Conservation (phyloP, 1,140 invertebrate genomes). For the Bombyx mandarina region DNA sequence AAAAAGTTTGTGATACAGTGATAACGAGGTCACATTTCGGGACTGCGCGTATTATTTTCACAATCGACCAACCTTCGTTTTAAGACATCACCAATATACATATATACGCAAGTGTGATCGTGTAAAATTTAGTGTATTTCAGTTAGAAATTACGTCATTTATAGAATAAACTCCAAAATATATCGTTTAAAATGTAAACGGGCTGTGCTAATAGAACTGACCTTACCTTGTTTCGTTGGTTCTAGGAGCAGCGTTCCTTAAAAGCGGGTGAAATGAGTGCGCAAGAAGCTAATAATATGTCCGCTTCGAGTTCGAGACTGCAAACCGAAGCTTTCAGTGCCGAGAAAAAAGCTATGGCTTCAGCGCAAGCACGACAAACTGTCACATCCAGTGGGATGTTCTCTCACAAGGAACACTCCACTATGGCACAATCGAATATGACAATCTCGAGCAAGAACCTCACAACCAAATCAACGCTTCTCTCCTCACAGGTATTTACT, state of each 20-base stretch:
- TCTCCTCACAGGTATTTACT: conserved; percentile 64
- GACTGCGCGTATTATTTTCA: no score
- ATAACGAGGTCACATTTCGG: conserved; percentile 21
- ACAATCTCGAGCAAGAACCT: conserved; percentile 83
- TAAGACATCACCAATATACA: no score
- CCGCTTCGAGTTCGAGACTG: conserved; percentile 83
- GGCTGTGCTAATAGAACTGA: no score
- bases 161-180: no score
- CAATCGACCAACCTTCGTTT: no score
- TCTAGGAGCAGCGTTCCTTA: conserved; percentile 83
- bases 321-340: conserved; percentile 88
- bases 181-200: no score
- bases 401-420: conserved; percentile 83
- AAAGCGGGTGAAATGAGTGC: conserved; percentile 87
- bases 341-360: conserved; percentile 87
- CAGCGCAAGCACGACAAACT: conserved; percentile 87
- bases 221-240: conserved; percentile 6
- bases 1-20: conserved; percentile 26
- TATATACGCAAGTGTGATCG: no score
- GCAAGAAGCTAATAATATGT: conserved; percentile 86
- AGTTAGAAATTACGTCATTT: no score
- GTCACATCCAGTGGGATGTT: conserved; percentile 83
- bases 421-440: conserved; percentile 83
- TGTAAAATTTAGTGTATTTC: no score
- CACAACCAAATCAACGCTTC: conserved; percentile 77